These are phyloP conservation scores for Ceramica pisi DNA, from an alignment of 2,888 invertebrate species.

Conservation along the genomic window DNA sequence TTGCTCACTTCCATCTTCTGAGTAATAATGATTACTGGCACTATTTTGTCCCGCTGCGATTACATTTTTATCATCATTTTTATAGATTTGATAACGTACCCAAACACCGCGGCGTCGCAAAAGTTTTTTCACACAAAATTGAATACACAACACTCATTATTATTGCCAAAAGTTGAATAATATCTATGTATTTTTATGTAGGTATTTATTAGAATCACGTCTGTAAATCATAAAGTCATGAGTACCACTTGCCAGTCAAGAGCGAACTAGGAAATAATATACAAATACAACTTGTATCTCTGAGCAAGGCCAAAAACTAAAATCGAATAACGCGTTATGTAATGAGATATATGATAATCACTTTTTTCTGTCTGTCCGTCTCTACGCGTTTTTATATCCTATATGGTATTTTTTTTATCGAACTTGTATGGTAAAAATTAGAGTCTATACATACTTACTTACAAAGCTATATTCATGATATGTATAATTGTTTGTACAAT, in stretches of 20 bases:
- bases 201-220: neutral
- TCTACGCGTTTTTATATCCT: neutral
- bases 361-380: conserved; percentile 11
- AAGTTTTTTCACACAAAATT: conserved; percentile 1
- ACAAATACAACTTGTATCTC: conserved; percentile 26
- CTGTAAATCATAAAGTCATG: neutral
- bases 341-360: conserved; percentile 10
- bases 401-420: conserved; percentile 7
- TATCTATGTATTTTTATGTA: no score
- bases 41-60: conserved; percentile 29
- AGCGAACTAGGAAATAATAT: conserved; percentile 14
- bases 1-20: conserved; percentile 69
- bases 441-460: neutral
- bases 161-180: neutral
- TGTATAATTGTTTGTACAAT: conserved; percentile 10
- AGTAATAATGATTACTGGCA: conserved; percentile 32
- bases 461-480: neutral
- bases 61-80: conserved; percentile 47
- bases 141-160: neutral
- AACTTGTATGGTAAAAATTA: neutral
- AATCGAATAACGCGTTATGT: conserved; percentile 13
- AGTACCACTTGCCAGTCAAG: conserved; percentile 8
- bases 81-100: conserved; percentile 46
- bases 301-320: conserved; percentile 25
- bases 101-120: conserved; percentile 13